Evolutionary conservation across 2,113 vertebrate species (phyloP), one percentile per base, ranked within the genome.

Genomic region (Oreamnos americanus): DNA sequence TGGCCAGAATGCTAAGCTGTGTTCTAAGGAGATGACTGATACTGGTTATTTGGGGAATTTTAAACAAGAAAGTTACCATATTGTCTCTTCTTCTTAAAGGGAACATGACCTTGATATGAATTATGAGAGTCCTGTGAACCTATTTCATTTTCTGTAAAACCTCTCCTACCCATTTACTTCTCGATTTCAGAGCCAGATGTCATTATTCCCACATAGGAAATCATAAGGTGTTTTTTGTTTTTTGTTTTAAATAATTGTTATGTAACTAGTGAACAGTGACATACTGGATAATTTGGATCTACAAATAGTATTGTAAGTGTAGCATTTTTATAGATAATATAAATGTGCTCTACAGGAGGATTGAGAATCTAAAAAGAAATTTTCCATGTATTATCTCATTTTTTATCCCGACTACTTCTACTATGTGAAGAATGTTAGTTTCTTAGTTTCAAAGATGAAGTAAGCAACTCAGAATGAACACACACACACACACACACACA

Each of bases 351-450:
- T 57, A 30, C 2, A 60, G 71, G 16, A 88, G 2, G 36, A 17
- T 2, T 51, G 58, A 43, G 51, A 91, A 30, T 23, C 88, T 93
- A 97, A 96, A 96, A 85, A 76, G 64, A 88, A 95, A 74, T 64
- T 87, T 71, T 92, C 62, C 16, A 86, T 84, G 55, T 92, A 86
- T 45, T 19, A 43, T 67, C 13, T 78, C 58, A 45, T 86, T 86
- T 90, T 90, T 96, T 97, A 84, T 57, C 33, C n/a, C 45, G 39
- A 57, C n/a, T 39, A 71, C 67, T 71, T 36, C 87, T 62, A 81
- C 74, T 19, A 62, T 86, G 8, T 53, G 36, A 97, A 84, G 30
- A 95, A 86, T 85, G 16, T 49, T 83, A 39, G 45, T 87, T 92
- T 83, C 71, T 95, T 4, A 33, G 6, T 89, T 88, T 93, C 84